A percentile compares a stretch with the other conserved stretches of the same genome.
These are phyloP conservation scores for Alviniconcha marisindica DNA, from an alignment of 1,140 invertebrate species.

Conservation along the genomic window DNA sequence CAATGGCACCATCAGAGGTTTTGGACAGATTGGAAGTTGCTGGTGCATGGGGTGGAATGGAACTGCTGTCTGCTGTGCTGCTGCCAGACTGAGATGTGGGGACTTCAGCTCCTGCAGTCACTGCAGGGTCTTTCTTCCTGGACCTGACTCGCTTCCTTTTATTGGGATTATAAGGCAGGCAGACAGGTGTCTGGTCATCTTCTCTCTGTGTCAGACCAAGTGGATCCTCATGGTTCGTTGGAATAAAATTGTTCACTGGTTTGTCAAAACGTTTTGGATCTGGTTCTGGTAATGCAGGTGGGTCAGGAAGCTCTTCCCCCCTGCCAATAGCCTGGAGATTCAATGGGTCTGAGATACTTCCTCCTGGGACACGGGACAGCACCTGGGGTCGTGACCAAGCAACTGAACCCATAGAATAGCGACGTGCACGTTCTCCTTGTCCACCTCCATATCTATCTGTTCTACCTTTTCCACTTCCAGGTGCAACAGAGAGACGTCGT, in stretches of 20 bases:
- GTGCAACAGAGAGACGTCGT: too few species aligned
- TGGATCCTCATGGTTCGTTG: background rate
- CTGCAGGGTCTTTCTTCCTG: background rate
- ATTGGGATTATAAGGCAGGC: background rate
- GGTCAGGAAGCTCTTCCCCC: background rate
- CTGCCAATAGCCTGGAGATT: background rate
- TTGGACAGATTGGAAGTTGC: too few species aligned
- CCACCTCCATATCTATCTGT: too few species aligned
- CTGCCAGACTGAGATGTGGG: background rate
- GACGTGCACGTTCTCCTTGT: too few species aligned
- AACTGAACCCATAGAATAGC: too few species aligned
- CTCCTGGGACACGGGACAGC: background rate
- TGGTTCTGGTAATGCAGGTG: background rate
- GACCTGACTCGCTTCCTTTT: background rate
- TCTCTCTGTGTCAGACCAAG: background rate
- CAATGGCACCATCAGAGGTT: too few species aligned
- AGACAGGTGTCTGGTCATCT: background rate
- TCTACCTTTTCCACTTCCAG: too few species aligned
- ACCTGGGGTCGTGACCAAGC: too few species aligned
- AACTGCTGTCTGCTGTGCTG: too few species aligned
- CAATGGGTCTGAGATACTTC: background rate
- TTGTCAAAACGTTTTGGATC: background rate
- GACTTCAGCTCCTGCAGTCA: background rate
- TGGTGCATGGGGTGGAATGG: too few species aligned
- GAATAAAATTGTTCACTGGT: conserved; percentile 13